phyloP scores from a whole-genome alignment of 2,113 vertebrate species.

The Buteo buteo region DNA sequence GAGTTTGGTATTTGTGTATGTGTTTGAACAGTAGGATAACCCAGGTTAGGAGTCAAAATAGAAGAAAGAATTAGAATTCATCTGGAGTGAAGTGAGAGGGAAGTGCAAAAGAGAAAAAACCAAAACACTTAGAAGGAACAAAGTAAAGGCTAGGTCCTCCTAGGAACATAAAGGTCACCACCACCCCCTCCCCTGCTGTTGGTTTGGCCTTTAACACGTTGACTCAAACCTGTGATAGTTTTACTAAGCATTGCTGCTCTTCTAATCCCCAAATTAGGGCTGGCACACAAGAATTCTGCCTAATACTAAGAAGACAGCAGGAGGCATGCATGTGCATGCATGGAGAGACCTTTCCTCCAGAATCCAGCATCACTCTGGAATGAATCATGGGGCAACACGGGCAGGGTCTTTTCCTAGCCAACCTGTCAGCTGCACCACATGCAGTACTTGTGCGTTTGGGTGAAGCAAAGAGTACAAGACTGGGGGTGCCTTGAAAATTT shows the following conservation, averaged over 20 bases:
- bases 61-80: not conserved
- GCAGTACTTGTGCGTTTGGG: not conserved
- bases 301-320: not conserved
- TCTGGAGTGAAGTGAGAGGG: not conserved
- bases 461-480: not conserved
- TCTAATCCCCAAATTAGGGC: not conserved
- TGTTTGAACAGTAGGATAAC: not conserved
- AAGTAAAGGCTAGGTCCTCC: not conserved
- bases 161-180: not conserved
- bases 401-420: not conserved
- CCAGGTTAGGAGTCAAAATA: not conserved
- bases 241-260: not conserved
- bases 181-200: not conserved
- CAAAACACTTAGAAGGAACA: not conserved
- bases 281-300: not conserved
- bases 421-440: fast-evolving
- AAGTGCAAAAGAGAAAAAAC: not conserved
- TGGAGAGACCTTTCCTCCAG: not conserved
- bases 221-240: not conserved
- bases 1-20: not conserved
- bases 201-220: not conserved
- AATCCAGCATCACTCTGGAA: not conserved
- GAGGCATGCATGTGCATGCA: not conserved
- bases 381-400: not conserved
- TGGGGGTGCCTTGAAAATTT: not conserved